Conservation (phyloP, 2,113 vertebrate genomes). For the Polypterus bichir region DNA sequence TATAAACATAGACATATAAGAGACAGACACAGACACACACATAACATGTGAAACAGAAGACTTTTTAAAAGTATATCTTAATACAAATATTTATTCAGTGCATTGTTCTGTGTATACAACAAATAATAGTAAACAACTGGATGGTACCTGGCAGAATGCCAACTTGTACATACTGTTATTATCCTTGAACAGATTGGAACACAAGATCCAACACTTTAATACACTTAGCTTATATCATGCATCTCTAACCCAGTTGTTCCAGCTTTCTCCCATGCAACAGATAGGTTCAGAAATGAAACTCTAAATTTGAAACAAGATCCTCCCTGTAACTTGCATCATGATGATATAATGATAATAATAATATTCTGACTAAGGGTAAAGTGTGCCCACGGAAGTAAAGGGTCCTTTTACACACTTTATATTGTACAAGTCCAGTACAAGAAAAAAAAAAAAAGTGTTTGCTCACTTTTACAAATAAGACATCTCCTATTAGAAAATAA, state of each 20-base stretch:
- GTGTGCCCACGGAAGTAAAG: conserved; percentile 56
- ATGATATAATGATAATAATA: conserved; percentile 52
- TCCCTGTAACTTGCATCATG: conserved; percentile 68
- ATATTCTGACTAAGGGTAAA: conserved; percentile 47
- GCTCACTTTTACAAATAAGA: conserved; percentile 78
- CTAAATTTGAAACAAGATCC: conserved; percentile 59
- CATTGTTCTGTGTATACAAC: conserved; percentile 90
- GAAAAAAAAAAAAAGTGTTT: conserved; percentile 42
- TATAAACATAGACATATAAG: too few species aligned
- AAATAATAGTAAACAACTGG: conserved; percentile 88
- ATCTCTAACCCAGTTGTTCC: conserved; percentile 83
- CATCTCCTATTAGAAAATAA: conserved; percentile 55
- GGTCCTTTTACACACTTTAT: conserved; percentile 69
- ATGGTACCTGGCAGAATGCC: conserved; percentile 64
- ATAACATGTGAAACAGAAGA: conserved; percentile 28
- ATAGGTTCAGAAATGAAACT: conserved; percentile 76
- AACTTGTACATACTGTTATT: conserved; percentile 61
- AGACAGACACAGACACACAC: conserved; percentile 9
- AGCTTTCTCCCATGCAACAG: conserved; percentile 96
- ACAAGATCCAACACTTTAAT: conserved; percentile 82
- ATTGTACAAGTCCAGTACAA: conserved; percentile 74
- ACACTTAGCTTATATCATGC: conserved; percentile 97
- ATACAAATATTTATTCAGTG: conserved; percentile 97
- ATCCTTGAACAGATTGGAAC: conserved; percentile 65
- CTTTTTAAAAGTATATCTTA: conserved; percentile 71